phyloP scores from a whole-genome alignment of 2,113 vertebrate species.

The Puffinus mauretanicus region DNA sequence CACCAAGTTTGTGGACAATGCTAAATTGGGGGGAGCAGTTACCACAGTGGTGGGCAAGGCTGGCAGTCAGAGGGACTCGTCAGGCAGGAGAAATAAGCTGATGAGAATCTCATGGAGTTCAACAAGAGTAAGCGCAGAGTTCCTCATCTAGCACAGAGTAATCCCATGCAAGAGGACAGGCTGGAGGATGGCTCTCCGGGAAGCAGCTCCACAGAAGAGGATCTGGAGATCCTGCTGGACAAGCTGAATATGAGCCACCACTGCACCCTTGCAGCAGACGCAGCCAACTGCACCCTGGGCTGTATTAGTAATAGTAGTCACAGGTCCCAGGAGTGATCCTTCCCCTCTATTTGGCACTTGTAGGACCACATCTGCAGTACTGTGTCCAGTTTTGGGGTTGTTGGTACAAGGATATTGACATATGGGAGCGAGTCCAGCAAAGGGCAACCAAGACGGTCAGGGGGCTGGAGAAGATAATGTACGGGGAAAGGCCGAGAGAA shows the following conservation, averaged over 20 bases:
- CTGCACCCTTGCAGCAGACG: neutral
- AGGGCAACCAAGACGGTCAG: neutral
- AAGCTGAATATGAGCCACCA: neutral
- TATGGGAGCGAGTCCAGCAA: neutral
- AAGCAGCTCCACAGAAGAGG: neutral
- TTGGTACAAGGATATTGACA: neutral
- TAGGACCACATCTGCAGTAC: neutral
- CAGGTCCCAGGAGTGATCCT: neutral
- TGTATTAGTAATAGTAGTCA: neutral
- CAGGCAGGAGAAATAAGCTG: neutral
- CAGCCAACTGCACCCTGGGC: neutral
- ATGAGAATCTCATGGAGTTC: accelerated
- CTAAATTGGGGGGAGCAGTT: neutral
- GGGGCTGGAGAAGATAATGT: neutral
- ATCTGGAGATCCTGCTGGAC: neutral
- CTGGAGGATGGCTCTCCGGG: neutral
- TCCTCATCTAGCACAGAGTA: neutral
- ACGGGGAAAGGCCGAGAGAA: neutral
- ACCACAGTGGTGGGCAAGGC: neutral
- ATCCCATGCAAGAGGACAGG: neutral
- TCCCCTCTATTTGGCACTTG: neutral
- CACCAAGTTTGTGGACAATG: neutral
- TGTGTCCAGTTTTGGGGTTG: neutral
- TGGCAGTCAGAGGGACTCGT: neutral
- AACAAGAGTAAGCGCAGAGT: neutral